These are phyloP conservation scores for Galerucella nymphaeae DNA, from an alignment of 2,888 invertebrate genomes.

Conservation along the genomic window DNA sequence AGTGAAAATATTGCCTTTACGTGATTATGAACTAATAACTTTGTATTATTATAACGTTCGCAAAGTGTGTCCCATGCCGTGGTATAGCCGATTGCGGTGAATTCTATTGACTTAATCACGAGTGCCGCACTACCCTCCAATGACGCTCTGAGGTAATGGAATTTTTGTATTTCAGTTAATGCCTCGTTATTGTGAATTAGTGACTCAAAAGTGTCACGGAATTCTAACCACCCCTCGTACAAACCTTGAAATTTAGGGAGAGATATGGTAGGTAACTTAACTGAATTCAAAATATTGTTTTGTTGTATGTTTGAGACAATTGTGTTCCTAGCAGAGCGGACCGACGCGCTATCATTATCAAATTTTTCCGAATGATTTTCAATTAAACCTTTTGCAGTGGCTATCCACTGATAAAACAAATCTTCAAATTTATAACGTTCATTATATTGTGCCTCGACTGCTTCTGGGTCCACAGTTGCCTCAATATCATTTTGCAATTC, in stretches of 20 bases:
- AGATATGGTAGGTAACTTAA: neutral
- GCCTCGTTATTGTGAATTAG: slow-evolving; percentile 32
- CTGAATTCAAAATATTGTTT: too few species aligned
- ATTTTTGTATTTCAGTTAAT: slow-evolving; percentile 29
- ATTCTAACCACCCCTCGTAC: slow-evolving; percentile 22
- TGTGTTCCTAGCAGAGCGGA: too few species aligned
- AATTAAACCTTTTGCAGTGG: too few species aligned
- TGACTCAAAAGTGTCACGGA: slow-evolving; percentile 25
- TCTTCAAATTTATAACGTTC: too few species aligned
- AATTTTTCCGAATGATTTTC: too few species aligned
- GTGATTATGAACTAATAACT: slow-evolving; percentile 27
- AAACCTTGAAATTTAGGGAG: slow-evolving; percentile 14
- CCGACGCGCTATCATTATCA: too few species aligned
- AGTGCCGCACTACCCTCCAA: slow-evolving; percentile 29
- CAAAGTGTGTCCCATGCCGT: slow-evolving; percentile 31
- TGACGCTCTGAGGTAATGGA: slow-evolving; percentile 31
- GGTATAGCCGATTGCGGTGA: slow-evolving; percentile 19
- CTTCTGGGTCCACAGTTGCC: too few species aligned
- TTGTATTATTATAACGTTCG: slow-evolving; percentile 30
- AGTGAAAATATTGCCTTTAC: slow-evolving; percentile 27
- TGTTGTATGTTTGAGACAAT: too few species aligned
- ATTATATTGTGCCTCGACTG: too few species aligned
- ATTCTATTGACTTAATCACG: slow-evolving; percentile 19
- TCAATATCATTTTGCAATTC: too few species aligned
- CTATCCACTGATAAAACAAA: too few species aligned